Evolutionary conservation across 2,797 vertebrate species (phyloP), one percentile per base, ranked within the genome.

Genomic region (Catharus ustulatus): DNA sequence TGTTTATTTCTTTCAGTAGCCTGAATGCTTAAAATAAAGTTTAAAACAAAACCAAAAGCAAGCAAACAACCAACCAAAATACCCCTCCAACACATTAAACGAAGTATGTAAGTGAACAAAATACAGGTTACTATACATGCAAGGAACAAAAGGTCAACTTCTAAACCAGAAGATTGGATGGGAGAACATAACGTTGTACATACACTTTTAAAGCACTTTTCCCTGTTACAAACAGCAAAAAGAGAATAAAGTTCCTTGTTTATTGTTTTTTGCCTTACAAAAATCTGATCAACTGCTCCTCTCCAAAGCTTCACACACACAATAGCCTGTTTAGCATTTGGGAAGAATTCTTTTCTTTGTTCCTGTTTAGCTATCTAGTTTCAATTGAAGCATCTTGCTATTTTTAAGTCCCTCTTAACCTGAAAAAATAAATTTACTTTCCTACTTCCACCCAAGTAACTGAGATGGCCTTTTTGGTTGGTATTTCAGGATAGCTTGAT

Each of bases 71-170:
- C 38, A 67, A 76, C 3, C 13, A 54, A 61, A 16, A 40, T 26
- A 15, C 3, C 1, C 0, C 1, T 3, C 13, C 18, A 72, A 75
- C 4, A 54, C 11, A 63, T 16, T 55, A 84, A 83, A 78, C 10
- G 15, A 48, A 87, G 32, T 24, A 45, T 29, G 4, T 8, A 18
- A 67, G 8, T 49, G 11, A 57, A 69, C 48, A 76, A 84, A 61
- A 87, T 0, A 1, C 11, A 76, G 13, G 15, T 46, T 72, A 81
- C 46, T 32, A 46, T 4, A 78, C 5, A 58, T 11, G 27, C 24
- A 82, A 61, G 42, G 29, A 89, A 82, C 11, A 89, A 90, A 83
- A 87, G 9, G 26, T 63, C 80, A 83, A 63, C 30, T 80, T 80
- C 32, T 57, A 34, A 63, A 10, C 16, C 13, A 8, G 72, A 63